phyloP scores from a whole-genome alignment of 1,140 invertebrate genomes.

The Drosophila sp. region DNA sequence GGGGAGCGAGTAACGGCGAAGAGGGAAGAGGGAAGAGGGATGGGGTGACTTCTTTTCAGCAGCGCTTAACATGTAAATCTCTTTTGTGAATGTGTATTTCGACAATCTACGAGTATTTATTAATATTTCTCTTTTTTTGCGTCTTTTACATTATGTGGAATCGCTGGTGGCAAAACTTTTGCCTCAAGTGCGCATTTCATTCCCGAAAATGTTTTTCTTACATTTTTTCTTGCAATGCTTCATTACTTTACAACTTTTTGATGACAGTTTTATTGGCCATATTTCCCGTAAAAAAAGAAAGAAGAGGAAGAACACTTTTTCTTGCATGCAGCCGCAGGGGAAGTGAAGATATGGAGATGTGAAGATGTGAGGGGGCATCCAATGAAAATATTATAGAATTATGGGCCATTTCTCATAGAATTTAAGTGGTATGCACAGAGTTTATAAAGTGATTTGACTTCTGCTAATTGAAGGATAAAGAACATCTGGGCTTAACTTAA shows the following conservation, averaged over 20 bases:
- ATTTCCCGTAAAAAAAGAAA: constrained; percentile 31
- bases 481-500: constrained; percentile 13
- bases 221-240: constrained; percentile 70
- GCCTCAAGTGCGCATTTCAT: constrained; percentile 43
- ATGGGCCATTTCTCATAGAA: constrained; percentile 43
- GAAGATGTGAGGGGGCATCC: neutral
- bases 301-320: constrained; percentile 21
- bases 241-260: constrained; percentile 82
- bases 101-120: constrained; percentile 52
- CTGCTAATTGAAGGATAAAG: constrained; percentile 39
- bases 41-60: constrained; percentile 11
- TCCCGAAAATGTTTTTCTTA: constrained; percentile 45
- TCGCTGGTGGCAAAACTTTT: constrained; percentile 69
- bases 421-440: constrained; percentile 29
- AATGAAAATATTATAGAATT: constrained; percentile 36
- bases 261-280: constrained; percentile 80
- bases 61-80: constrained; percentile 53
- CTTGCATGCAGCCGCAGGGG: constrained; percentile 17
- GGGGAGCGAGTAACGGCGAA: too few species aligned
- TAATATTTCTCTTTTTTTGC: constrained; percentile 50
- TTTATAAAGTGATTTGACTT: constrained; percentile 27
- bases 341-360: neutral
- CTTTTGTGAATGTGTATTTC: constrained; percentile 57
- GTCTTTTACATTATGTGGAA: constrained; percentile 47
- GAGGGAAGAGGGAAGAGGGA: neutral